phyloP scores from a whole-genome alignment of 2,888 invertebrate genomes.

The Phragmatobia fuliginosa region DNA sequence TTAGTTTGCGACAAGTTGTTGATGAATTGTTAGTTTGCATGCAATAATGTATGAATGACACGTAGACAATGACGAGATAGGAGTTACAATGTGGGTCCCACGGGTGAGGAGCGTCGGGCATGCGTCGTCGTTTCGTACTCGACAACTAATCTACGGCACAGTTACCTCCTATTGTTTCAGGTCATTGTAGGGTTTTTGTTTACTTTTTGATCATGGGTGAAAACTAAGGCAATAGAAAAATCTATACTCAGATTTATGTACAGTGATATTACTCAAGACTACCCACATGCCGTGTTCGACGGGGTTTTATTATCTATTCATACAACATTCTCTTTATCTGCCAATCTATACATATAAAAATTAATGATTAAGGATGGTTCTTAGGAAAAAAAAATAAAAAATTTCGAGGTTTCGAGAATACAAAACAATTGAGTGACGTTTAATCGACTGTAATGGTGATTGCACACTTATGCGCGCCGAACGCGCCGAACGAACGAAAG shows the following conservation, averaged over 20 bases:
- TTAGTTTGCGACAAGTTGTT: conserved; percentile 18
- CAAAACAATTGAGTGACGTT: too few species aligned
- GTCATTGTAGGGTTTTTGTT: conserved; percentile 69
- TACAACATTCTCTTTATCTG: neutral
- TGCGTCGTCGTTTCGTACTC: conserved; percentile 22
- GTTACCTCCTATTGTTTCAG: conserved; percentile 61
- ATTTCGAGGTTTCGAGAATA: too few species aligned
- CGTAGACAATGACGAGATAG: conserved; percentile 37
- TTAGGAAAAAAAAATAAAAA: too few species aligned
- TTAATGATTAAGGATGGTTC: too few species aligned
- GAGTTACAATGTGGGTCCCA: conserved; percentile 35
- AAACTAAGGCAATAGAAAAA: conserved; percentile 66
- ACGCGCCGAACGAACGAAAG: too few species aligned
- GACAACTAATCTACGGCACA: conserved; percentile 54
- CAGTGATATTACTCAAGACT: conserved; percentile 29
- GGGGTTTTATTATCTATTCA: neutral
- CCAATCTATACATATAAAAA: too few species aligned
- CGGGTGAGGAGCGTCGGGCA: conserved; percentile 29
- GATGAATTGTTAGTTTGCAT: conserved; percentile 30
- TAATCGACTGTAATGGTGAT: too few species aligned
- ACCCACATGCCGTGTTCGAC: conserved; percentile 20
- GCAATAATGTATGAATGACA: conserved; percentile 27
- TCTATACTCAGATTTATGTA: conserved; percentile 37
- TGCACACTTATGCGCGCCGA: too few species aligned
- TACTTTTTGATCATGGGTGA: conserved; percentile 65